These are phyloP conservation scores for Xestia rhomboidea DNA, from an alignment of 2,888 invertebrate genomes.

Conservation along the genomic window DNA sequence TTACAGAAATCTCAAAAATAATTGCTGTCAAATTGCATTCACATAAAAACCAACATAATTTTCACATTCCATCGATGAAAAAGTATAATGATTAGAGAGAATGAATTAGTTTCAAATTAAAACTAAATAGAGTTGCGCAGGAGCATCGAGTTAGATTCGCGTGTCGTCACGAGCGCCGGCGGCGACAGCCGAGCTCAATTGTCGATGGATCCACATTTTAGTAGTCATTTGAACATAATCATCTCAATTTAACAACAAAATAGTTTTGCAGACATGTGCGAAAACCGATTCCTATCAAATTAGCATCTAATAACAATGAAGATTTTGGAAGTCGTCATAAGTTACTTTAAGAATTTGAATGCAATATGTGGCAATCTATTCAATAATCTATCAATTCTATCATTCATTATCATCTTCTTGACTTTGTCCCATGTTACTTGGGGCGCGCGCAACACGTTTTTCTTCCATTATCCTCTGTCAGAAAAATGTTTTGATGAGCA, in stretches of 20 bases:
- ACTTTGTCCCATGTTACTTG: no score
- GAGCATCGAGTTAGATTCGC: conserved; percentile 79
- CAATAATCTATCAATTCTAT: no score
- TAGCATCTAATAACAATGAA: conserved; percentile 38
- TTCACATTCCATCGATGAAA: conserved; percentile 64
- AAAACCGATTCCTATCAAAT: conserved; percentile 47
- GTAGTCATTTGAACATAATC: conserved; percentile 67
- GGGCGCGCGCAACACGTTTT: no score
- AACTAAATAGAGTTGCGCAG: conserved; percentile 76
- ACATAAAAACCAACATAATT: conserved; percentile 58
- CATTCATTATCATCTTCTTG: no score
- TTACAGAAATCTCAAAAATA: conserved; percentile 11
- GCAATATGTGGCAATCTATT: conserved; percentile 7
- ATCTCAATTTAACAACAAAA: conserved; percentile 56
- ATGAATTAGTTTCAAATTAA: conserved; percentile 73
- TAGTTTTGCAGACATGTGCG: conserved; percentile 48
- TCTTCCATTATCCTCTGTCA: no score
- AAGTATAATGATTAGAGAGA: conserved; percentile 60
- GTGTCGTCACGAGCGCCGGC: conserved; percentile 83
- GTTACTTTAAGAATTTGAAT: conserved; percentile 4
- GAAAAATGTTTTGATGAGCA: neutral
- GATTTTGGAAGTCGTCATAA: neutral
- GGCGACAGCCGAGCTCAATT: conserved; percentile 64
- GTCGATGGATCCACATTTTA: conserved; percentile 63
- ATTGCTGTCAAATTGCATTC: conserved; percentile 40